Percentiles rank a stretch among this genome's conserved stretches.
These are phyloP conservation scores for Pasiphila rectangulata DNA, from an alignment of 2,888 invertebrate genomes.

Conservation along the genomic window DNA sequence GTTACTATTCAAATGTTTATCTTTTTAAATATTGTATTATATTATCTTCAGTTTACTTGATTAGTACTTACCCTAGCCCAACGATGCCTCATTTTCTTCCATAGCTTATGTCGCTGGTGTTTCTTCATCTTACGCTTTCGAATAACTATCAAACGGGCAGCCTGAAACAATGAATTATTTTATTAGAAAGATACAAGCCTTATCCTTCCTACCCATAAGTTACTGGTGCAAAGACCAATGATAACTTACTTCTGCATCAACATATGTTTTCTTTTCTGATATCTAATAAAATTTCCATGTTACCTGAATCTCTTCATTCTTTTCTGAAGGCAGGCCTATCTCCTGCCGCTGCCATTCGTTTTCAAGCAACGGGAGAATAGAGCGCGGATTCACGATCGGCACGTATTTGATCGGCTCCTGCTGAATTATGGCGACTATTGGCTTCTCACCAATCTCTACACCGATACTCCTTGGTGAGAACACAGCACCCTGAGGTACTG, in stretches of 20 bases:
- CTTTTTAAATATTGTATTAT: too few relatives aligned
- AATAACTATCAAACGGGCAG: conserved; percentile 87
- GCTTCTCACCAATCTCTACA: conserved; percentile 57
- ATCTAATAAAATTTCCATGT: too few relatives aligned
- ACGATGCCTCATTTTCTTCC: conserved; percentile 88
- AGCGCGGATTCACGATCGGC: conserved; percentile 68
- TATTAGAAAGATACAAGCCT: too few relatives aligned
- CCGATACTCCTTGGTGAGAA: conserved; percentile 60
- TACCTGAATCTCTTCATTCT: conserved; percentile 79
- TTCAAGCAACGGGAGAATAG: conserved; percentile 66
- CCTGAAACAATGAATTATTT: too few relatives aligned
- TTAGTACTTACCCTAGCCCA: conserved; percentile 84
- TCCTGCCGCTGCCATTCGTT: conserved; percentile 68
- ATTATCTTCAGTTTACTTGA: too few relatives aligned
- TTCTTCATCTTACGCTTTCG: conserved; percentile 92
- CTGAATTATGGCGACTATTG: conserved; percentile 43
- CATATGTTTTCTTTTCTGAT: too few relatives aligned
- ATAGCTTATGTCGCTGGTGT: conserved; percentile 89
- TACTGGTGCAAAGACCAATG: too few relatives aligned
- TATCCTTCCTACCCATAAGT: too few relatives aligned
- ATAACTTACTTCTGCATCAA: too few relatives aligned
- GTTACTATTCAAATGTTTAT: too few relatives aligned
- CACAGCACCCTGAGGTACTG: conserved; percentile 33
- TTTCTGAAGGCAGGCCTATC: conserved; percentile 67
- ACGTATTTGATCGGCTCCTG: conserved; percentile 64